phyloP scores from a whole-genome alignment of 92 coral and sea anemone species.

The Paramuricea clavata region DNA sequence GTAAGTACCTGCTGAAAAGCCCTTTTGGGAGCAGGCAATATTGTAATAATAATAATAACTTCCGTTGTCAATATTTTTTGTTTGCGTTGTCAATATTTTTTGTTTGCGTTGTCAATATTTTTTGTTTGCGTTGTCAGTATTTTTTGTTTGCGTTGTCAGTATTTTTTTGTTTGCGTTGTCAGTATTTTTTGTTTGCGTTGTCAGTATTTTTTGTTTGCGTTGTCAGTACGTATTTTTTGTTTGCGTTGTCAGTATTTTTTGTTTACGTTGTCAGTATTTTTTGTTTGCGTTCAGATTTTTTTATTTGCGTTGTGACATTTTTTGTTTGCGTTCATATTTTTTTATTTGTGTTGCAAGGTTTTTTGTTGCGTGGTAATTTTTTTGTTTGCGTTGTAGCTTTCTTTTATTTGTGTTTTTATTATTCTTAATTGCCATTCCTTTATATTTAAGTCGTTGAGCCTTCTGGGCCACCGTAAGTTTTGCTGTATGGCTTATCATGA shows the following conservation, averaged over 20 bases:
- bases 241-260: background rate
- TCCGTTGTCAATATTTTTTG: background rate
- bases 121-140: background rate
- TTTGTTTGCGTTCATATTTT: background rate
- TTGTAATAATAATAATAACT: background rate
- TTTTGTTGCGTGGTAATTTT: background rate
- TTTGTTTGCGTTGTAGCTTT: background rate
- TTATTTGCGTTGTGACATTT: background rate
- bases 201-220: background rate
- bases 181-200: constrained; percentile 6
- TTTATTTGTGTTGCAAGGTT: background rate
- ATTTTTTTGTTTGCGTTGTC: constrained; percentile 15
- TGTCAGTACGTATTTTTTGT: background rate
- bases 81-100: constrained; percentile 10
- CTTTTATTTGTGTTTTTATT: background rate
- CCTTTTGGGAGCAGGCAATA: too few species aligned
- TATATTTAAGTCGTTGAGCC: background rate
- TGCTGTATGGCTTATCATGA: too few species aligned
- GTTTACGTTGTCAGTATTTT: background rate
- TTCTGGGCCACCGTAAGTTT: constrained; percentile 18
- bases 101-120: constrained; percentile 4
- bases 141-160: constrained; percentile 9
- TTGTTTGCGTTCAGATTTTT: background rate
- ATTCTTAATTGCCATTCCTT: background rate
- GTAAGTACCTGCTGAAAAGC: too few species aligned